phyloP scores from a whole-genome alignment of 2,113 vertebrate species.

The Corythornis cristatus region DNA sequence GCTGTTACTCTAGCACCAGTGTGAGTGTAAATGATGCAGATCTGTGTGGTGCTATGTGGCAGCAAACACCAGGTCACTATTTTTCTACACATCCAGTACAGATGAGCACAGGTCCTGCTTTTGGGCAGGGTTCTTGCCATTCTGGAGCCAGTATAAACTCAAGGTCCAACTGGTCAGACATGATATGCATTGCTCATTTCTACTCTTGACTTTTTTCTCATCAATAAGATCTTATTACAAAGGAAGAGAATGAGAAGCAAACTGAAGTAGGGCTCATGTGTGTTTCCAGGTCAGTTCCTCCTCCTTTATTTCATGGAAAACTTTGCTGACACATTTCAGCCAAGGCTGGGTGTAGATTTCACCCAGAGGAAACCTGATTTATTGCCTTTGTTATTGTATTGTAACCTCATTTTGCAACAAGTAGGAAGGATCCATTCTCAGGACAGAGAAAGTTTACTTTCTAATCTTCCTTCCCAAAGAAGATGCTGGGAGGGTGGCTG shows the following conservation, averaged over 20 bases:
- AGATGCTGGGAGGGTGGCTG: not conserved
- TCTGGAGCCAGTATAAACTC: not conserved
- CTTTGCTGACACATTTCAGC: not conserved
- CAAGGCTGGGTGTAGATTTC: not conserved
- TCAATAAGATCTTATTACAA: not conserved
- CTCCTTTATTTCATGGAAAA: not conserved
- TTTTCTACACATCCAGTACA: too few relatives aligned
- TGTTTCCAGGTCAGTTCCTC: not conserved
- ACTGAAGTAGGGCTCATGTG: not conserved
- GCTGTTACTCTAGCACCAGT: not conserved
- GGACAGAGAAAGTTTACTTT: not conserved
- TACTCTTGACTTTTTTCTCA: not conserved
- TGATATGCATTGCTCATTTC: not conserved
- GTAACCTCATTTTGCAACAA: not conserved
- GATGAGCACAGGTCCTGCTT: not conserved
- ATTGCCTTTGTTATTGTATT: not conserved
- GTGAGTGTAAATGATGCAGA: not conserved
- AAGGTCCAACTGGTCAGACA: not conserved
- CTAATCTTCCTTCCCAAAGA: not conserved
- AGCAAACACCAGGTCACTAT: not conserved
- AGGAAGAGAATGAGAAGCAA: not conserved
- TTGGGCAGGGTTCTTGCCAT: not conserved
- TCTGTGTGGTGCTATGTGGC: not conserved
- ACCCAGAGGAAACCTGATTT: not conserved
- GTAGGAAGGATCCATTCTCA: not conserved